Base-by-base conservation (phyloP, 2,113 vertebrate genomes). In the Paramisgurnus dabryanus region DNA sequence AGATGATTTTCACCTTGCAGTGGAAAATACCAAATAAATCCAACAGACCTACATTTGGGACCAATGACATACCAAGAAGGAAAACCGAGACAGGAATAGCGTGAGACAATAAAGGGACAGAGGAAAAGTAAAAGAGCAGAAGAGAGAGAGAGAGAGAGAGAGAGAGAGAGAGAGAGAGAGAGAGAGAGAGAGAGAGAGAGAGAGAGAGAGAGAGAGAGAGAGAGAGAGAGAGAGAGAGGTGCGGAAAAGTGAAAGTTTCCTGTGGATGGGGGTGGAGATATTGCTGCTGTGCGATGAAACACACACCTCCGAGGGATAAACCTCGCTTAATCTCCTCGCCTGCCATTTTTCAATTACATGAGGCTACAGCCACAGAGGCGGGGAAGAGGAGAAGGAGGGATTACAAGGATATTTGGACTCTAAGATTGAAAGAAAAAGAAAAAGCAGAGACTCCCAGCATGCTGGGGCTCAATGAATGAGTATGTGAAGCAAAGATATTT, bases 341-440 rank as follows among this genome's bases (percentile, higher is more conserved):
- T 82, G 80, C 80, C 80, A 85, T 85, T 85, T 85, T 80, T 85
- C 80, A 82, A 85, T 85, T 85, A 82, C 80, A 77, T 60, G 71
- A 75, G 49, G 83, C 39, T 66, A 50, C 75, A 82, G 68, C 63
- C 66, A 80, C 41, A 77, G 64, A 74, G 81, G 82, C 57, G 45
- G 50, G 49, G 63, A 27, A 60, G 53, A 60, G 71, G 55, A 67
- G 55, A 66, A 18, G 78, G 34, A 53, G 43, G 81, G 81, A 82
- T 82, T 82, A 82, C 81, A 74, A 82, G 81, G 76, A 82, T 82
- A 74, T 82, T 50, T 67, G 40, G 69, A 63, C 76, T 82, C 68
- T 82, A 73, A 73, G 61, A 78, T 58, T 12, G 27, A 70, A 69
- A 41, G 7, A 40, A 41, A 68, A 83, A 83, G 11, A 60, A 58